A percentile compares a stretch with the other conserved stretches of the same genome.
phyloP scores from a whole-genome alignment of 2,113 vertebrate species.

The Pongo abelii region DNA sequence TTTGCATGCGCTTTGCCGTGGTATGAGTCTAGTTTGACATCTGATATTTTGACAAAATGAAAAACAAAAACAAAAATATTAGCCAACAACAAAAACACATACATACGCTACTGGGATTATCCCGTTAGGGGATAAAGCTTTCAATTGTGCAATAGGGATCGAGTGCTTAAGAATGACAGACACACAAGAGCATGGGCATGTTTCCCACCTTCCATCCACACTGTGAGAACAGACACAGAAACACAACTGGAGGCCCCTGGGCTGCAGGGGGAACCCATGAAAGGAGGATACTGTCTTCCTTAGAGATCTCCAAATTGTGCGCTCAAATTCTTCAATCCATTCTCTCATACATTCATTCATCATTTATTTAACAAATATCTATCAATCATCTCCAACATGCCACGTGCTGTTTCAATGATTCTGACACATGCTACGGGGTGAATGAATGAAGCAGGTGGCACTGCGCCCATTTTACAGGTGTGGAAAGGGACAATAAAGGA shows the following conservation, averaged over 20 bases:
- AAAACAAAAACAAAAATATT: neutral
- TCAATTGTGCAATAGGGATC: neutral
- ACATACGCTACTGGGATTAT: neutral
- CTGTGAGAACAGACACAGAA: neutral
- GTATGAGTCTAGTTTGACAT: neutral
- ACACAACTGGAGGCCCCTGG: neutral
- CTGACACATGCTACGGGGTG: rapidly evolving
- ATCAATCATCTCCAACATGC: rapidly evolving
- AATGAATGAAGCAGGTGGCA: neutral
- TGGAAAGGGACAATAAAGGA: neutral
- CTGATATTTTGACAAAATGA: neutral
- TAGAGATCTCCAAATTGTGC: neutral
- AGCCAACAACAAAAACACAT: neutral
- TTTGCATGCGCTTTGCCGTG: neutral
- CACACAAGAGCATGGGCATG: neutral
- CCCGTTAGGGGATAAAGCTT: neutral
- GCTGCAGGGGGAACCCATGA: neutral
- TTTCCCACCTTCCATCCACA: neutral
- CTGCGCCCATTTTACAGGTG: neutral
- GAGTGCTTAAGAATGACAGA: neutral
- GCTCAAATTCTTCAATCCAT: no score
- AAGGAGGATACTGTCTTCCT: neutral
- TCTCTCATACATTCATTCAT: neutral
- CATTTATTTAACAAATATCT: neutral
- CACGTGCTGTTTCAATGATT: rapidly evolving